These are phyloP conservation scores for Chiroxiphia lanceolata DNA, from an alignment of 2,797 vertebrate species.

Conservation along the genomic window DNA sequence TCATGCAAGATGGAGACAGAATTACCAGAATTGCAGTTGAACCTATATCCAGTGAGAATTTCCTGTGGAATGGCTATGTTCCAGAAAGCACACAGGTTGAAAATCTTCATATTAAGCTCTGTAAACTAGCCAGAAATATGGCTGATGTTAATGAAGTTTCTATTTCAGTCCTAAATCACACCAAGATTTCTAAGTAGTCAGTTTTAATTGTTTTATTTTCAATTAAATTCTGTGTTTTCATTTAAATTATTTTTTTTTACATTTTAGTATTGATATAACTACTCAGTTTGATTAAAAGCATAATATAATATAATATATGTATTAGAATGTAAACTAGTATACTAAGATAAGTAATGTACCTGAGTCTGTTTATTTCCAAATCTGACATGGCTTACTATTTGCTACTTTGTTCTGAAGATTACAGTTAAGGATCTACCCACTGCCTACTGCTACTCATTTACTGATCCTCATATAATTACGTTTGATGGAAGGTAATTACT, in stretches of 20 bases:
- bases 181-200: neutral
- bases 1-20: conserved; percentile 82
- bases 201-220: neutral
- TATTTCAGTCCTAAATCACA: neutral
- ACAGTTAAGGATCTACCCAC: conserved; percentile 80
- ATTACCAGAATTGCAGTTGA: conserved; percentile 76
- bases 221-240: neutral
- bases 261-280: neutral
- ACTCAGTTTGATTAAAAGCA: neutral
- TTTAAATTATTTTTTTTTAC: neutral
- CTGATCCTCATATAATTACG: conserved; percentile 88
- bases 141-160: neutral
- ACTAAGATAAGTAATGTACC: neutral
- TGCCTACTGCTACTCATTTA: conserved; percentile 88
- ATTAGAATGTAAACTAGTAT: neutral
- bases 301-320: neutral
- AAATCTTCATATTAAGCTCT: neutral
- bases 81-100: conserved; percentile 82
- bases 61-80: conserved; percentile 87
- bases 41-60: conserved; percentile 79
- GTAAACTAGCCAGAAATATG: neutral
- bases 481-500: conserved; percentile 89
- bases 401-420: conserved; percentile 78
- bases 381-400: neutral
- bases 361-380: neutral